These are phyloP conservation scores for Sebastes hubbsi DNA, from an alignment of 2,797 vertebrate species.

Conservation along the genomic window DNA sequence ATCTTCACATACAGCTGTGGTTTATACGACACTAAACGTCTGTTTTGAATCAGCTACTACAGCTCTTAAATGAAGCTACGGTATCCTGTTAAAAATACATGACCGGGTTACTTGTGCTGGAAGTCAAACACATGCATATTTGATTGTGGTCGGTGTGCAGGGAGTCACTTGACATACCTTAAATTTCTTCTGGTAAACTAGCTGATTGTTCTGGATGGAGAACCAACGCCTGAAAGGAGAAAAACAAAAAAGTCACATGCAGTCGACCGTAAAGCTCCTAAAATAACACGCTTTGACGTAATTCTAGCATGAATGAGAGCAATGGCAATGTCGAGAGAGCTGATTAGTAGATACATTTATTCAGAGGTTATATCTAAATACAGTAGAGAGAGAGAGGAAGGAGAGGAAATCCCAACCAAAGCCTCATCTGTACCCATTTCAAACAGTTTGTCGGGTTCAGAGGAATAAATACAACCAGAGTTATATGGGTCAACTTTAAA, in stretches of 20 bases:
- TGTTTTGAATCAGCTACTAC: not conserved
- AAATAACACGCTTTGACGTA: slow-evolving; percentile 1
- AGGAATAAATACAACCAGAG: not conserved
- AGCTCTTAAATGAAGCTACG: not conserved
- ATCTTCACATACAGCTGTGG: not conserved
- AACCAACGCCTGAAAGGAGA: slow-evolving; percentile 94
- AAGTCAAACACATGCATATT: slow-evolving; percentile 53
- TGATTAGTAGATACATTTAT: not conserved
- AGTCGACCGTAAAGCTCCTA: not conserved
- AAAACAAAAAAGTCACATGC: slow-evolving; percentile 39
- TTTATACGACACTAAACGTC: not conserved
- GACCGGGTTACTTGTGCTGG: slow-evolving; percentile 11
- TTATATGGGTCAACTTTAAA: not conserved
- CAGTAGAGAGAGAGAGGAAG: not conserved
- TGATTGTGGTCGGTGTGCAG: slow-evolving; percentile 26
- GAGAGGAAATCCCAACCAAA: not conserved
- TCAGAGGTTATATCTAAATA: not conserved
- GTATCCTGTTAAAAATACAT: slow-evolving; percentile 44
- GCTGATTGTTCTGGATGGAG: slow-evolving; percentile 99
- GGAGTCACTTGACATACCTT: slow-evolving; percentile 87
- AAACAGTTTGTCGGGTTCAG: not conserved
- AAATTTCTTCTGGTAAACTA: slow-evolving; percentile 99
- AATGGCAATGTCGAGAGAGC: not conserved
- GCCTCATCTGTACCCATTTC: not conserved
- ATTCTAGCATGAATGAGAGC: not conserved